phyloP scores from a whole-genome alignment of 1,140 invertebrate species.

The Diorhabda sublineata region DNA sequence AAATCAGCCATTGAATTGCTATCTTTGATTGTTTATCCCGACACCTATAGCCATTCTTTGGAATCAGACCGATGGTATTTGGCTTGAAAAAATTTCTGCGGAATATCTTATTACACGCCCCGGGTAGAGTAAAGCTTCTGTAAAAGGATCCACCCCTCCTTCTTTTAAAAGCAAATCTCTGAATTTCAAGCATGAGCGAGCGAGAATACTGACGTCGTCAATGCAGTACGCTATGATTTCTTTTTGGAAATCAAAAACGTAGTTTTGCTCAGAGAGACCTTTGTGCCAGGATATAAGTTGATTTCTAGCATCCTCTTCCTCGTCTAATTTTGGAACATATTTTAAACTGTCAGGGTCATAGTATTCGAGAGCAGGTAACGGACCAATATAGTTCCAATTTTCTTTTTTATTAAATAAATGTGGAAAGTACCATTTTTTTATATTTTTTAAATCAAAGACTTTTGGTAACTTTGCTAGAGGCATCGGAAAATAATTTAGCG shows the following conservation, averaged over 20 bases:
- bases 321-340: not conserved
- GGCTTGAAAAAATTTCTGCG: not conserved
- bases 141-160: conserved; percentile 3
- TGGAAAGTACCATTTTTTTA: conserved; percentile 25
- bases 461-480: conserved; percentile 18
- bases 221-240: not conserved
- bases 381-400: conserved; percentile 20
- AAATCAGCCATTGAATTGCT: conserved; percentile 6
- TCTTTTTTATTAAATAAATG: conserved; percentile 23
- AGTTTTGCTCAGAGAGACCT: not conserved
- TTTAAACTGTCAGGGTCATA: conserved; percentile 21
- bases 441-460: conserved; percentile 10
- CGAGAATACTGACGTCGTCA: not conserved
- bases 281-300: not conserved
- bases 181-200: conserved; percentile 3
- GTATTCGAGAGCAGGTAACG: conserved; percentile 13
- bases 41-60: not conserved
- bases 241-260: conserved; percentile 7
- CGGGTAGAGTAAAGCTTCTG: conserved; percentile 8
- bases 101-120: not conserved
- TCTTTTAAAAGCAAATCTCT: conserved; percentile 7
- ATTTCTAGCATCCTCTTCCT: not conserved
- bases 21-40: not conserved
- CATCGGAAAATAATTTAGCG: conserved; percentile 17
- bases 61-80: no score